These are phyloP conservation scores for Chlamydotis undulata DNA, from an alignment of 2,113 vertebrate species.

Conservation along the genomic window DNA sequence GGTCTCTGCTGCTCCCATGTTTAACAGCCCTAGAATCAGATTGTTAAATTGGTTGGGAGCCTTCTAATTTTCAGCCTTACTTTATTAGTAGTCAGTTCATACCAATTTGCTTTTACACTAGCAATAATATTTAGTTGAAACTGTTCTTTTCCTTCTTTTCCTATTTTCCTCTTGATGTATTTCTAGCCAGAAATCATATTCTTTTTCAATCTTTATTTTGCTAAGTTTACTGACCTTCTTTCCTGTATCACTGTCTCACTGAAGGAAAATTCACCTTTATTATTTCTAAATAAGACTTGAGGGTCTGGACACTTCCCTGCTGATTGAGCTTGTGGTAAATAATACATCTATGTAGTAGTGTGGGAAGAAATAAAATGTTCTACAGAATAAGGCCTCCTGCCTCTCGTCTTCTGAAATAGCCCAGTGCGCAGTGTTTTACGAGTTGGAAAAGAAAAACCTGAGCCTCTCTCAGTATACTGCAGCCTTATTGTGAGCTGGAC, in stretches of 20 bases:
- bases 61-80: neutral
- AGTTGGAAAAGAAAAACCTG: neutral
- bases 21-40: neutral
- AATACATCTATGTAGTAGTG: neutral
- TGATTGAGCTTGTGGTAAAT: neutral
- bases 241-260: neutral
- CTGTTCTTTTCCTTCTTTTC: neutral
- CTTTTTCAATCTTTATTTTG: neutral
- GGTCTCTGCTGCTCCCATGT: neutral
- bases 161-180: neutral
- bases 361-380: neutral
- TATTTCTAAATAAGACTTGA: neutral
- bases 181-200: neutral
- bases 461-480: neutral
- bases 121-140: neutral
- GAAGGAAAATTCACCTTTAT: neutral
- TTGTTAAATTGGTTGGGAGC: neutral
- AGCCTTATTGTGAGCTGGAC: neutral
- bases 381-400: neutral
- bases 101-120: neutral
- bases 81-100: neutral
- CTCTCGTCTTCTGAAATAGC: neutral
- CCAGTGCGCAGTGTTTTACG: neutral
- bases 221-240: neutral
- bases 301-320: neutral